A percentile compares a stretch with the other conserved stretches of the same genome.
These are phyloP conservation scores for Hirtodrosophila cameraria DNA, from an alignment of 2,888 invertebrate species.

Conservation along the genomic window DNA sequence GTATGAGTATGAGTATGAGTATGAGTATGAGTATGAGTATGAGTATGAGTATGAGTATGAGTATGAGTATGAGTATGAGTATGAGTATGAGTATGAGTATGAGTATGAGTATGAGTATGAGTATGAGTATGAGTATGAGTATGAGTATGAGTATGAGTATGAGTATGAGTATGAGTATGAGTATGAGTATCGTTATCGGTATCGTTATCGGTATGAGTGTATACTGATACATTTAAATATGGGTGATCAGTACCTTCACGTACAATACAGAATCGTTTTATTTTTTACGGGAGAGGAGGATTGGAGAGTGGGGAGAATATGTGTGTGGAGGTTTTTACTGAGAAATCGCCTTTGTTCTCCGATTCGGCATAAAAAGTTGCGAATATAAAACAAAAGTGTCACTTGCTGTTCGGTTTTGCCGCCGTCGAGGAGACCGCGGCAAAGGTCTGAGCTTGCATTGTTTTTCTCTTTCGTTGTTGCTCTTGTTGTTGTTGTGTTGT, in stretches of 20 bases:
- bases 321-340: conserved; percentile 58
- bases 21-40: no score
- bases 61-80: conserved; percentile 4
- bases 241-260: conserved; percentile 21
- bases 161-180: no score
- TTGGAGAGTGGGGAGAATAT: conserved; percentile 21
- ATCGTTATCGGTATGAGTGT: not conserved
- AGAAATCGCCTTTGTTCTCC: conserved; percentile 75
- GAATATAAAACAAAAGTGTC: conserved; percentile 81
- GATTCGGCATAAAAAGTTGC: conserved; percentile 74
- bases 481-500: conserved; percentile 28
- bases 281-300: not conserved
- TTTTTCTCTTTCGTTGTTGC: conserved; percentile 44
- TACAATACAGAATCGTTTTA: conserved; percentile 33
- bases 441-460: conserved; percentile 60
- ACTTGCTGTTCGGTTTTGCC: conserved; percentile 60
- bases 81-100: conserved; percentile 4
- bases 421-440: conserved; percentile 23
- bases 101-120: not conserved
- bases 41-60: conserved; percentile 1
- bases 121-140: conserved; percentile 9
- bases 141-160: not conserved
- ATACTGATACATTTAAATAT: conserved; percentile 6
- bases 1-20: no score
- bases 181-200: no score